Evolutionary conservation across 2,797 vertebrate species (phyloP), one percentile per base, ranked within the genome.

Genomic region (Smutsia gigantea): DNA sequence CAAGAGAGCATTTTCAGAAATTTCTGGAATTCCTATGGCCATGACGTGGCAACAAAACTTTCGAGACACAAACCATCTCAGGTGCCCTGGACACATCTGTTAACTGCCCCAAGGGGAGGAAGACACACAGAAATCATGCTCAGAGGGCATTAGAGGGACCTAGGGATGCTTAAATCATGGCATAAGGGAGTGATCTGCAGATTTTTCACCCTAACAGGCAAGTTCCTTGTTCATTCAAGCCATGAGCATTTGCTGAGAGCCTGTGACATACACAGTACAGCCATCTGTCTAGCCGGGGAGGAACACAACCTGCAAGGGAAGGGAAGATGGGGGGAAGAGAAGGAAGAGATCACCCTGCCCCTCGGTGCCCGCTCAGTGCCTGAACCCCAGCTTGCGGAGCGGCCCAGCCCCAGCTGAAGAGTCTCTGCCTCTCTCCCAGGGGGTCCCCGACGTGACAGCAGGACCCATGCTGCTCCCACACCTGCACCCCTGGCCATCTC

Each of bases 11-110:
- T 55, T 75, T 93, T 34, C 34, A 79, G 75, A 88, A 79, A 82
- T 39, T 55, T 78, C 93, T 94, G 86, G 77, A 59, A 49, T 93
- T 93, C 66, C 82, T 71, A 81, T 57, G 61, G 42, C 74, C 21
- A 63, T 0, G 0, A 34, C 0, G 2, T 71, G 57, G 74, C 37
- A 17, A 74, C 2, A 3, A 82, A 66, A 77, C 42, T 61, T 46
- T 37, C 0, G 0, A 79, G 49, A 64, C 0, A 1, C 21, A 37
- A 29, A 10, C 53, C 34, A 17, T 18, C 27, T 74, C 19, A 27
- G 61, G 46, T 17, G 4, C 25, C 34, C 53, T 23, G 19, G 46
- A 14, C 5, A 7, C 29, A 46, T 5, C 27, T 19, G 71, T 79
- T 85, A 8, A 53, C 86, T 78, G 75, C 7, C 51, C 37, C 14